These are phyloP conservation scores for Halyomorpha halys DNA, from an alignment of 1,140 invertebrate genomes.

Conservation along the genomic window DNA sequence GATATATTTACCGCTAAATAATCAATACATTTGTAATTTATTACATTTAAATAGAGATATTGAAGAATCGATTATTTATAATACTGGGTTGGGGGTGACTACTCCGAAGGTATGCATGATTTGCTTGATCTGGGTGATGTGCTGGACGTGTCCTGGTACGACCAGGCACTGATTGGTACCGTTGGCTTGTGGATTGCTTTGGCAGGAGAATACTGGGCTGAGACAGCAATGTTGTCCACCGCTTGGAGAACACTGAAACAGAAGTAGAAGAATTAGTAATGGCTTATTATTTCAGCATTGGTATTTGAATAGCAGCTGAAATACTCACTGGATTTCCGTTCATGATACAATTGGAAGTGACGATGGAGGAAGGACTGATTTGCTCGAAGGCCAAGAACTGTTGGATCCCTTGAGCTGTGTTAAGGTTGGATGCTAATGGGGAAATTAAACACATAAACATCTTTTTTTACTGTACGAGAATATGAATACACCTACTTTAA, in stretches of 20 bases:
- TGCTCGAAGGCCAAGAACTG: constrained; percentile 2
- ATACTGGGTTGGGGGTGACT: constrained; percentile 4
- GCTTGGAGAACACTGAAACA: too few species aligned
- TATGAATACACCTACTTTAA: too few species aligned
- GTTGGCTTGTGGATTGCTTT: not conserved
- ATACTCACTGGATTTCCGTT: constrained; percentile 16
- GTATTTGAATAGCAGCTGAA: too few species aligned
- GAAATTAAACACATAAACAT: too few species aligned
- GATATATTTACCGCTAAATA: too few species aligned
- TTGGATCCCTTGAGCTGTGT: constrained; percentile 5
- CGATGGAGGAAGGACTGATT: constrained; percentile 6
- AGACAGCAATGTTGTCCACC: constrained; percentile 14
- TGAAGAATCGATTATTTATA: not conserved
- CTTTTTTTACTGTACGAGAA: too few species aligned
- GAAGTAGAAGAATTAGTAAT: too few species aligned
- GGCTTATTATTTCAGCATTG: too few species aligned
- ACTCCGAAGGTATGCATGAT: not conserved
- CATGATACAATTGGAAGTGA: constrained; percentile 16
- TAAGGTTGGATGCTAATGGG: not conserved
- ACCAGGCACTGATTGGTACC: not conserved
- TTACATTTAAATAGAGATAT: too few species aligned
- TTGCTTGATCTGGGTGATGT: constrained; percentile 2
- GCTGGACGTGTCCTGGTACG: not conserved
- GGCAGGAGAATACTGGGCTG: constrained; percentile 11
- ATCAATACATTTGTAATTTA: too few species aligned